Evolutionary conservation across 2,797 vertebrate species (phyloP).

Genomic region (Pipistrellus pipistrellus): DNA sequence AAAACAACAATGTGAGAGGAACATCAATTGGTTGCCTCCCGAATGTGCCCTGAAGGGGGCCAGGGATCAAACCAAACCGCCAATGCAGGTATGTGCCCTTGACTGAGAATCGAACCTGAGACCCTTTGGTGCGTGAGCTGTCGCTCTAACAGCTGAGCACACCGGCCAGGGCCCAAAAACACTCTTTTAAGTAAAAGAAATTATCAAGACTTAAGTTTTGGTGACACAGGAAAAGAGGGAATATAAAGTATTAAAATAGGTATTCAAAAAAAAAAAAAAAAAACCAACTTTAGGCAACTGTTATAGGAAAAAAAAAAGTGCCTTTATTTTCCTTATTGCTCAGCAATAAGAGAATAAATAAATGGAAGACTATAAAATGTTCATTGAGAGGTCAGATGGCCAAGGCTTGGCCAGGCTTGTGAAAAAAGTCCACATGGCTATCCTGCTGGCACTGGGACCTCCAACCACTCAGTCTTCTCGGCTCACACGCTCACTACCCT

Average conservation of each 20-base stretch:
- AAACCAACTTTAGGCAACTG: neutral
- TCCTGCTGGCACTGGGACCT: neutral
- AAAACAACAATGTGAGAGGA: too few species aligned
- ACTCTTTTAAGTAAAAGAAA: constrained; percentile 17
- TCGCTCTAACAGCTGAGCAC: too few species aligned
- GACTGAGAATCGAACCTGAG: too few species aligned
- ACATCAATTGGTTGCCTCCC: too few species aligned
- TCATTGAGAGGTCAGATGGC: neutral
- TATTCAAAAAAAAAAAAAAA: neutral
- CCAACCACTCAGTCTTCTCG: neutral
- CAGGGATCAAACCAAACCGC: too few species aligned
- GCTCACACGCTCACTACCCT: neutral
- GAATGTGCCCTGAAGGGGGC: too few species aligned
- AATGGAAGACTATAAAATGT: neutral
- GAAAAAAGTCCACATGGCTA: neutral
- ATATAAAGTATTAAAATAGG: neutral
- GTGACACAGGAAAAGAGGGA: neutral
- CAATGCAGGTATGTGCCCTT: too few species aligned
- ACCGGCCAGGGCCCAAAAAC: neutral
- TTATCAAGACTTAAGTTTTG: neutral
- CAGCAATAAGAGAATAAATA: too few species aligned
- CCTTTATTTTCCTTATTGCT: neutral
- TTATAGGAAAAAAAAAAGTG: neutral
- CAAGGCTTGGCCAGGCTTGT: neutral
- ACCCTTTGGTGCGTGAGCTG: too few species aligned